Conservation (phyloP, 2,113 vertebrate genomes). For the Cololabis saira region DNA sequence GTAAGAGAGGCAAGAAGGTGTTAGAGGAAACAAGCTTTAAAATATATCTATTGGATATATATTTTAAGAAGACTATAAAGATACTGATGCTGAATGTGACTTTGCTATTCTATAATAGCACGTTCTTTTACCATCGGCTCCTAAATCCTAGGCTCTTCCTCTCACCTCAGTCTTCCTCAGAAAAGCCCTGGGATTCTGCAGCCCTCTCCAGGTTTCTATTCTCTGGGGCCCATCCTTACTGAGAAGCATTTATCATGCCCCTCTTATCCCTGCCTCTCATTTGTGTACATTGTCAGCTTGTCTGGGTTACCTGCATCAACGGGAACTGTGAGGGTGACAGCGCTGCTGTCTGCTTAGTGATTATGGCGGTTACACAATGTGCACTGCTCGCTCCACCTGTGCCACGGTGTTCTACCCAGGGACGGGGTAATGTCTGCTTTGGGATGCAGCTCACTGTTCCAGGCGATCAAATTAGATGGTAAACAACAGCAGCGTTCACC, state of each 20-base stretch:
- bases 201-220: conserved; percentile 33
- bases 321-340: conserved; percentile 70
- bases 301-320: conserved; percentile 62
- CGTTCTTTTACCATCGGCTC: conserved; percentile 2
- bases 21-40: no score
- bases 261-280: conserved; percentile 52
- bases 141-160: conserved; percentile 10
- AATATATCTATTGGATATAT: no score
- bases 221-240: conserved; percentile 66
- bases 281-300: conserved; percentile 69
- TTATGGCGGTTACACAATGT: conserved; percentile 31
- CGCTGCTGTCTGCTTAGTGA: conserved; percentile 74
- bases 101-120: not conserved
- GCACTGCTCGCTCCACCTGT: conserved; percentile 29
- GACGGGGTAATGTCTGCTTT: conserved; percentile 36
- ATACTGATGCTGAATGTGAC: not conserved
- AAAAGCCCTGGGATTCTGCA: conserved; percentile 51
- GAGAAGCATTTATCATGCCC: conserved; percentile 73
- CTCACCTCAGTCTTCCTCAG: conserved; percentile 7
- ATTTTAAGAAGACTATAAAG: no score
- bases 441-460: conserved; percentile 47
- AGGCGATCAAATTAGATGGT: conserved; percentile 40
- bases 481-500: conserved; percentile 30
- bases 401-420: not conserved
- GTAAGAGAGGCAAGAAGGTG: no score